phyloP scores from a whole-genome alignment of 2,797 vertebrate species.

The Sternotherus odoratus region DNA sequence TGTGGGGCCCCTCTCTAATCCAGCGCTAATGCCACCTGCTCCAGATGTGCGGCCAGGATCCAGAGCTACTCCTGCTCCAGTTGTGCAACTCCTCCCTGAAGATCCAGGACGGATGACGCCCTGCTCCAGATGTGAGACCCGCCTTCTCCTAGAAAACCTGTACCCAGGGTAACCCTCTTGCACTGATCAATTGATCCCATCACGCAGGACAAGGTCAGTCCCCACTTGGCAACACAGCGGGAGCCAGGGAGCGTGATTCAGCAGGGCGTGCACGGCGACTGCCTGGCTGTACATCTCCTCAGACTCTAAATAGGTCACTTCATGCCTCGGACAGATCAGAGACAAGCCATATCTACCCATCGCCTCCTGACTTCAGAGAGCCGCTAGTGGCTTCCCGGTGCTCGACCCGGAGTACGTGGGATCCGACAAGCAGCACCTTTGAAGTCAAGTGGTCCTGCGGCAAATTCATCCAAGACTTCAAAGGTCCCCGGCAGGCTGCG shows the following conservation, averaged over 20 bases:
- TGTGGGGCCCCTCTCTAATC: not conserved
- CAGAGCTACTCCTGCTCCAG: not conserved
- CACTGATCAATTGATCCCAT: not conserved
- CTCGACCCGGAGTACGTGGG: not conserved
- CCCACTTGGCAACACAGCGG: not conserved
- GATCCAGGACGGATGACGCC: not conserved
- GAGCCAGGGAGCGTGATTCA: not conserved
- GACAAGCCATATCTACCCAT: not conserved
- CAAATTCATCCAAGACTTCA: conserved; percentile 11
- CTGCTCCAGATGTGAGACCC: conserved; percentile 21
- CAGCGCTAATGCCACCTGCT: not conserved
- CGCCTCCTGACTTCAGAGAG: not conserved
- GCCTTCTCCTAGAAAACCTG: not conserved
- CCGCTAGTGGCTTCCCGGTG: not conserved
- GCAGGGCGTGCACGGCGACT: not conserved
- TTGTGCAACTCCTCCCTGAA: not conserved
- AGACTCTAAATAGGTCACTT: not conserved
- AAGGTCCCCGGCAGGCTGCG: conserved; percentile 19
- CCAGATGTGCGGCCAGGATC: not conserved
- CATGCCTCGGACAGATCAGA: not conserved
- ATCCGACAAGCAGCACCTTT: conserved; percentile 21
- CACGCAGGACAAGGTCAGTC: not conserved
- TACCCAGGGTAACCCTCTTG: not conserved
- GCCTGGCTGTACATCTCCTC: not conserved
- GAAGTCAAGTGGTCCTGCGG: conserved; percentile 6